Base-by-base conservation (phyloP, 2,113 vertebrate genomes). In the Stictonetta naevosa region DNA sequence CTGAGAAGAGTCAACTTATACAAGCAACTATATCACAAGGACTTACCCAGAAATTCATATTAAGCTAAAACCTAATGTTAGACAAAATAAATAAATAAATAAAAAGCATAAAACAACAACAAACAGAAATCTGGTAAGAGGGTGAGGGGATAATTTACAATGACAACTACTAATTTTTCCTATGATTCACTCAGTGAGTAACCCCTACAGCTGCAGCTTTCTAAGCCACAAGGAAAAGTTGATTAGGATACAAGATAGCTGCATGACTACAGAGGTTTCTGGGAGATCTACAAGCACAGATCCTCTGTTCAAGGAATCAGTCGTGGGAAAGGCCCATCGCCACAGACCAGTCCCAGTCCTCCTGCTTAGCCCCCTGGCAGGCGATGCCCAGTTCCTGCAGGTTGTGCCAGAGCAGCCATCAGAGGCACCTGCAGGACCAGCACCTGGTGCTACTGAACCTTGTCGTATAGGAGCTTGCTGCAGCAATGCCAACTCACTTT, bases 121-220 rank as follows among this genome's bases (percentile, higher is more conserved):
- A 33, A 56, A 38, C 50, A 76, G 68, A 84, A 94, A 72, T 40
- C 36, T 85, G 36, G 16, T 18, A 25, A 78, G 48, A 1, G 0
- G 6, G 22, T 59, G 50, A 92, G 42, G 63, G 44, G 31, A 66
- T 64, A 92, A 90, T 80, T 82, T 82, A 83, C 44, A 71, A 66
- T 86, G 72, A 83, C 85, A 88, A 40, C 95, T 58, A 90, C 50
- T 90, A 74, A 93, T 92, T 94, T 94, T 58, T 86, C 52, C 83
- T 79, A 10, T 95, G 94, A 94, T 93, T 93, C 92, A 94, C 71
- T 53, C 76, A 12, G 12, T 89, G 87, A 88, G 78, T 82, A 93
- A 80, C 90, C 94, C 74, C 50, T 69, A 62, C 91, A 92, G 82
- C 90, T 88, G 83, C 90, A 83, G 58, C 19, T 83, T 55, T 73